Conservation (phyloP, 2,888 invertebrate genomes). For the Diogma glabrata region DNA sequence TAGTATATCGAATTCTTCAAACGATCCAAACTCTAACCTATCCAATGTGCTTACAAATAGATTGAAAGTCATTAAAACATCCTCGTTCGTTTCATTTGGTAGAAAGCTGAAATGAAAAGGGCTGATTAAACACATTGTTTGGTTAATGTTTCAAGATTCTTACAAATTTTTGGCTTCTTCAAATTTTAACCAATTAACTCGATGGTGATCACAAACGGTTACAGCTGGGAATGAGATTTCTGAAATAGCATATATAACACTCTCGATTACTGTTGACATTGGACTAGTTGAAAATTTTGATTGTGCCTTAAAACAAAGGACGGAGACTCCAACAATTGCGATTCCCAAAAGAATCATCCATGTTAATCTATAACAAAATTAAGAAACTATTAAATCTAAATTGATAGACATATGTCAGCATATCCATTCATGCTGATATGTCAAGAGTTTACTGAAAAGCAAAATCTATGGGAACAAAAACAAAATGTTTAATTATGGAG, state of each 20-base stretch:
- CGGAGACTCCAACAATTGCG: slow-evolving; percentile 9
- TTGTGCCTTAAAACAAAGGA: slow-evolving; percentile 11
- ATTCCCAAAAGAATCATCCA: slow-evolving; percentile 9
- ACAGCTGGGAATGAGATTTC: slow-evolving; percentile 31
- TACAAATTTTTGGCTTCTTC: slow-evolving; percentile 22
- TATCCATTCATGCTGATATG: too few species aligned
- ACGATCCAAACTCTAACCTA: slow-evolving; percentile 28
- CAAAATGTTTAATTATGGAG: too few species aligned
- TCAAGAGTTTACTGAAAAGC: too few species aligned
- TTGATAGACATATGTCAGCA: too few species aligned
- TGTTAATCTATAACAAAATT: too few species aligned
- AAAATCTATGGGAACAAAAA: too few species aligned
- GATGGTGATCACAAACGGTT: slow-evolving; percentile 29
- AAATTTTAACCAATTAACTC: slow-evolving; percentile 30
- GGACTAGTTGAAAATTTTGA: slow-evolving; percentile 11
- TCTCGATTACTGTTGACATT: slow-evolving; percentile 30
- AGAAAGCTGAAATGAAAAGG: slow-evolving; percentile 21
- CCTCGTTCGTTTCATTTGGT: slow-evolving; percentile 22
- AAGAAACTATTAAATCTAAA: too few species aligned
- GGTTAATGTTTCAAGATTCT: background rate
- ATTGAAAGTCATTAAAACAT: slow-evolving; percentile 22
- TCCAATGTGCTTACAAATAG: slow-evolving; percentile 26
- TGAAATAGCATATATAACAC: slow-evolving; percentile 31
- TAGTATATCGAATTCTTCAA: slow-evolving; percentile 26
- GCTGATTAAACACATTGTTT: background rate